Evolutionary conservation across 1,140 invertebrate species (phyloP).

Genomic region (Pseudomyrmex concolor): DNA sequence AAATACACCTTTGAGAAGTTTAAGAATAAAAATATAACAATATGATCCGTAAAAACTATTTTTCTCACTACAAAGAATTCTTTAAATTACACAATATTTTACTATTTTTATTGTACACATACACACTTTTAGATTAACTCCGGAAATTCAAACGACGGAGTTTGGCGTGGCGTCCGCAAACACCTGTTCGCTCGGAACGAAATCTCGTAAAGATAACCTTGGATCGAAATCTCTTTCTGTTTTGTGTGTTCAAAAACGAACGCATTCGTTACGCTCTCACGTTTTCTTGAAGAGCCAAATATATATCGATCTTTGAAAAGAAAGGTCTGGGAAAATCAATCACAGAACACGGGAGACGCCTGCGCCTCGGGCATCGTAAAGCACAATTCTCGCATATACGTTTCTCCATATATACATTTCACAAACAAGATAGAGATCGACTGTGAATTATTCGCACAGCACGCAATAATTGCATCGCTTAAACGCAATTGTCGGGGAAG

Average conservation of each 20-base stretch:
- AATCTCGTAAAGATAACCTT: too few species aligned
- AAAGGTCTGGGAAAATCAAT: slow-evolving; percentile 42
- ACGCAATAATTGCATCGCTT: slow-evolving; percentile 64
- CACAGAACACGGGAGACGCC: slow-evolving; percentile 35
- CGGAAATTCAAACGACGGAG: too few species aligned
- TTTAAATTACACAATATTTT: too few species aligned
- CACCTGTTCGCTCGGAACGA: too few species aligned
- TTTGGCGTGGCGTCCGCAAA: too few species aligned
- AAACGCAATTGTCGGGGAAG: background rate
- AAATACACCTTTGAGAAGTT: background rate
- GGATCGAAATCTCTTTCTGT: too few species aligned
- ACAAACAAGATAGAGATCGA: slow-evolving; percentile 45
- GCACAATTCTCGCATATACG: slow-evolving; percentile 12
- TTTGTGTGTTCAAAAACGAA: background rate
- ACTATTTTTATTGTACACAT: too few species aligned
- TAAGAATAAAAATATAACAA: background rate
- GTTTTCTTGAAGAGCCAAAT: background rate
- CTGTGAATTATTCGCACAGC: slow-evolving; percentile 50
- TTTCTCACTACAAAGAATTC: too few species aligned
- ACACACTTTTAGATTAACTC: too few species aligned
- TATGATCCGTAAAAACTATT: too few species aligned
- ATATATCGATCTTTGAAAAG: slow-evolving; percentile 26
- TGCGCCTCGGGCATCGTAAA: slow-evolving; percentile 24
- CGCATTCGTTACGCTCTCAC: slow-evolving; percentile 13
- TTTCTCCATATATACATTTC: background rate